phyloP scores from a whole-genome alignment of 2,888 invertebrate species.

The Drosophila macrospina region DNA sequence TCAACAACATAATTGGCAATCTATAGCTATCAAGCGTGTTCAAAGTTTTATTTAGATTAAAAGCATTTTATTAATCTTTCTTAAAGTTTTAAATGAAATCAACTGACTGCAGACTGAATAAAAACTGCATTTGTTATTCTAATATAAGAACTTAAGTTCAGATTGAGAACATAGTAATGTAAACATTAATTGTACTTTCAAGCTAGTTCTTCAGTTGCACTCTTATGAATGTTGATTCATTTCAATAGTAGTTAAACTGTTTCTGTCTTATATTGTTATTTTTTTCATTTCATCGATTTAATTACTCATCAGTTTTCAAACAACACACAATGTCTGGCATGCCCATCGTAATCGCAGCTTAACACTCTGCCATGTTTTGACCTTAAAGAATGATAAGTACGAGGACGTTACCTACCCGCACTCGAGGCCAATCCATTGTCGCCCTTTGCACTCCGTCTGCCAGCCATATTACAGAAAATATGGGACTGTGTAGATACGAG shows the following conservation, averaged over 20 bases:
- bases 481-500: constrained; percentile 18
- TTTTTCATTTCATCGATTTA: constrained; percentile 1
- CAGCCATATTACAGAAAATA: constrained; percentile 22
- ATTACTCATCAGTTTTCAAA: constrained; percentile 28
- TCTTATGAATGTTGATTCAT: too few species aligned
- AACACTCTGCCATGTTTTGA: constrained; percentile 25
- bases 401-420: constrained; percentile 29
- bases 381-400: constrained; percentile 36
- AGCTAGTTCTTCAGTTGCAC: too few species aligned
- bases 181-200: too few species aligned
- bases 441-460: constrained; percentile 17
- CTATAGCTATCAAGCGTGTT: too few species aligned
- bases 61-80: too few species aligned
- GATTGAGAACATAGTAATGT: too few species aligned
- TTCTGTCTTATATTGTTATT: neutral
- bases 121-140: too few species aligned
- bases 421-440: constrained; percentile 35
- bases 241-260: too few species aligned
- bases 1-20: neutral
- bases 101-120: too few species aligned
- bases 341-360: constrained; percentile 33
- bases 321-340: constrained; percentile 16
- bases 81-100: too few species aligned
- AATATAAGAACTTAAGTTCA: too few species aligned
- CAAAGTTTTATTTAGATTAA: too few species aligned